These are phyloP conservation scores for Torymus tubicola DNA, from an alignment of 2,888 invertebrate genomes.

Conservation along the genomic window DNA sequence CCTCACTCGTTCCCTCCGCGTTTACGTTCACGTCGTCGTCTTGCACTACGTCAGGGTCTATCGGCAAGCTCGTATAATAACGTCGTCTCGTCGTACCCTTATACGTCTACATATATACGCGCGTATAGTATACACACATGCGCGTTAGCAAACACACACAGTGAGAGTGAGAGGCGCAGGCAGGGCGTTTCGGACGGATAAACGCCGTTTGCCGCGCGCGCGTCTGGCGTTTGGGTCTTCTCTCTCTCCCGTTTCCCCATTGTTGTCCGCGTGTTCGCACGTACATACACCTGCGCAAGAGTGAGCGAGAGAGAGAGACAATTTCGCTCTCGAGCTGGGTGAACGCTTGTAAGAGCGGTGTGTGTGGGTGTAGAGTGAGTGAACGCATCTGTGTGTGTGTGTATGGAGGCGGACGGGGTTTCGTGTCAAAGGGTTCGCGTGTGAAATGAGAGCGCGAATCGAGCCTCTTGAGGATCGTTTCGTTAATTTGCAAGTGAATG, in stretches of 20 bases:
- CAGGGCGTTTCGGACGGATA: constrained; percentile 51
- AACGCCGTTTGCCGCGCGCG: constrained; percentile 45
- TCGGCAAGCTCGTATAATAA: constrained; percentile 38
- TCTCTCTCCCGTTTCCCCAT: neutral
- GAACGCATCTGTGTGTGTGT: no score
- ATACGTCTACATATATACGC: neutral
- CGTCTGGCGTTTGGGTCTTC: neutral
- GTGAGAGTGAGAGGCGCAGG: neutral
- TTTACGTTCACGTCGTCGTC: neutral
- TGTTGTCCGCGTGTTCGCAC: constrained; percentile 6
- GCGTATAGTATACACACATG: neutral
- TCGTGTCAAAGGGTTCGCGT: no score
- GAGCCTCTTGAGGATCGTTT: no score
- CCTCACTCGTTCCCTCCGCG: neutral
- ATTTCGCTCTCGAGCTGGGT: neutral
- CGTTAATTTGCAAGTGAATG: no score
- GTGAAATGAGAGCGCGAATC: no score
- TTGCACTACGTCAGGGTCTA: constrained; percentile 17
- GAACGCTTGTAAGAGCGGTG: neutral
- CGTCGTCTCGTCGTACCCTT: neutral
- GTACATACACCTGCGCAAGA: constrained; percentile 2
- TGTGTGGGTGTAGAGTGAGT: neutral
- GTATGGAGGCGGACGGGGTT: no score
- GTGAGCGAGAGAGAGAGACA: no score
- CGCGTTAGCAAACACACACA: constrained; percentile 32